These are phyloP conservation scores for Hiodon tergisus DNA, from an alignment of 2,113 vertebrate genomes.

Conservation along the genomic window DNA sequence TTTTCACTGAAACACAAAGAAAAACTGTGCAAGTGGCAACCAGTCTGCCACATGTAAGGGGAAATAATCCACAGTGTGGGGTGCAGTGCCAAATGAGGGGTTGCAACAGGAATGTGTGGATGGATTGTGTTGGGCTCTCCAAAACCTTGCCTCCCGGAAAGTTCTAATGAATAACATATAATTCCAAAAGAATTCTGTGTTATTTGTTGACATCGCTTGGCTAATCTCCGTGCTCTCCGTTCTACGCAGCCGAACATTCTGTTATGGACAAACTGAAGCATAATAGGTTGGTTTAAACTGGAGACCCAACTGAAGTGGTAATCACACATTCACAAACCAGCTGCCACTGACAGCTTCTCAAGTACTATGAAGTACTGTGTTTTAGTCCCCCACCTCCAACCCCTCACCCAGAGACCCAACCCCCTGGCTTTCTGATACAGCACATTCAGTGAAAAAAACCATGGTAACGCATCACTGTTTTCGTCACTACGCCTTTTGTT, in stretches of 20 bases:
- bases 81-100: slow-evolving; percentile 9
- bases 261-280: slow-evolving; percentile 2
- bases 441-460: neutral
- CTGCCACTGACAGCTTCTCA: slow-evolving; percentile 30
- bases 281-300: slow-evolving; percentile 1
- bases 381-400: neutral
- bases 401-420: neutral
- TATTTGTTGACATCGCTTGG: slow-evolving; percentile 34
- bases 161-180: slow-evolving; percentile 53
- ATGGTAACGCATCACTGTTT: neutral
- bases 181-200: slow-evolving; percentile 28
- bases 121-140: slow-evolving; percentile 18
- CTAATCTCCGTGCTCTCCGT: slow-evolving; percentile 17
- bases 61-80: slow-evolving; percentile 20
- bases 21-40: slow-evolving; percentile 17
- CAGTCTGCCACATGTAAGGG: slow-evolving; percentile 3
- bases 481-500: neutral
- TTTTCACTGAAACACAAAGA: neutral
- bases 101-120: slow-evolving; percentile 22
- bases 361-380: neutral
- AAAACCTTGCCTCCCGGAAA: slow-evolving; percentile 49
- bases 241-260: neutral
- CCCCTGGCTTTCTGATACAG: neutral
- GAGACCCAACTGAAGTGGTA: slow-evolving; percentile 29
- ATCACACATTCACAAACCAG: slow-evolving; percentile 40